These are phyloP conservation scores for Engraulis encrasicolus DNA, from an alignment of 2,113 vertebrate genomes.

Conservation along the genomic window DNA sequence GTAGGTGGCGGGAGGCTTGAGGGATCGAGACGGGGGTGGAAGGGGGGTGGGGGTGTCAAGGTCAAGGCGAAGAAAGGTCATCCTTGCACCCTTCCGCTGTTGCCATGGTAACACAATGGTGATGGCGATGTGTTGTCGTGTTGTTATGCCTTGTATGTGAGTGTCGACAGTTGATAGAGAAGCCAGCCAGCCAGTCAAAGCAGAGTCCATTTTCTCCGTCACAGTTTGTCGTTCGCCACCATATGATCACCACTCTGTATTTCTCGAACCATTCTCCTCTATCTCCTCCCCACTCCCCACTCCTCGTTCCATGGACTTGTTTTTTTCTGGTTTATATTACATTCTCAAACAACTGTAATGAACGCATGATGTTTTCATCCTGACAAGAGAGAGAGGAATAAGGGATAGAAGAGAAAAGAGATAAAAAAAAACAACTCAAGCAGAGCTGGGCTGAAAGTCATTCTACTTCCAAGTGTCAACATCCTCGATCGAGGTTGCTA, in stretches of 20 bases:
- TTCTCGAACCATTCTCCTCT: conserved; percentile 19
- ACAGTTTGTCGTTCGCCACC: conserved; percentile 5
- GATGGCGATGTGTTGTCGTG: too few species aligned
- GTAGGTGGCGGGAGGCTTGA: neutral
- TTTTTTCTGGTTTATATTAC: conserved; percentile 83
- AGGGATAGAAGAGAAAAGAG: neutral
- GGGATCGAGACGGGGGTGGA: too few species aligned
- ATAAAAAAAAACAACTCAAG: conserved; percentile 19
- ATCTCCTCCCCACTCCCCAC: conserved; percentile 26
- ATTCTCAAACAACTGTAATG: conserved; percentile 96
- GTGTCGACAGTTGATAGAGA: neutral
- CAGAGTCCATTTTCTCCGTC: neutral
- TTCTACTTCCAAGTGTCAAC: too few species aligned
- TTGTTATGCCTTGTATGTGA: conserved; percentile 1
- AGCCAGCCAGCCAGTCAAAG: too few species aligned
- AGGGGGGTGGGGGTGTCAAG: neutral
- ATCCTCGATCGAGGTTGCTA: too few species aligned
- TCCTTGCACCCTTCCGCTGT: neutral
- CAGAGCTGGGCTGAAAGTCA: too few species aligned
- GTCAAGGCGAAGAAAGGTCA: neutral
- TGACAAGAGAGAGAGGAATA: conserved; percentile 59
- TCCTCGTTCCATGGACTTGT: too few species aligned
- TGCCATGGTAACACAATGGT: conserved; percentile 4
- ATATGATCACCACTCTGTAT: conserved; percentile 14
- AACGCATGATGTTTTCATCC: conserved; percentile 98